Evolutionary conservation across 2,797 vertebrate species (phyloP).

Genomic region (Octomys mimax): DNA sequence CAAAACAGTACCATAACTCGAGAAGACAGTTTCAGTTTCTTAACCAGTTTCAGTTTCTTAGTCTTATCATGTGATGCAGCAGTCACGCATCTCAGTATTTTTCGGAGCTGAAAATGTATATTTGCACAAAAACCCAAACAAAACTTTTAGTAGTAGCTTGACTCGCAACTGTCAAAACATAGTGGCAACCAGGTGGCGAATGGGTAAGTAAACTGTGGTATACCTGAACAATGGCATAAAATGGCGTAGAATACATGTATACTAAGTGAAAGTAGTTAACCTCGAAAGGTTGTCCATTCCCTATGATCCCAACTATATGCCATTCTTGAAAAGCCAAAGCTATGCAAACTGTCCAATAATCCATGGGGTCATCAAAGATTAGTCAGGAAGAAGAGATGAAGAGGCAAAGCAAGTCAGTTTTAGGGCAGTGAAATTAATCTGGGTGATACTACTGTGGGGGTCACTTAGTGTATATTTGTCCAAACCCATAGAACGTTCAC

Average conservation of each 20-base stretch:
- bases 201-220: not conserved
- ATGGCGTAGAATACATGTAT: not conserved
- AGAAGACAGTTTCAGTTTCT: not conserved
- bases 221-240: not conserved
- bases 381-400: not conserved
- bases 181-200: not conserved
- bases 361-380: not conserved
- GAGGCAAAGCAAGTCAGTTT: not conserved
- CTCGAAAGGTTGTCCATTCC: not conserved
- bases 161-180: not conserved
- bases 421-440: not conserved
- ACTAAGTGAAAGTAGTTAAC: not conserved
- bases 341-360: not conserved
- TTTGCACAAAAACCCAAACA: not conserved
- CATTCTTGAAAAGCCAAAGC: conserved; percentile 2
- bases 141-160: not conserved
- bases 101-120: not conserved
- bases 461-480: not conserved
- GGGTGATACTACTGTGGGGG: not conserved
- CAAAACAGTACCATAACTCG: not conserved
- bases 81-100: not conserved
- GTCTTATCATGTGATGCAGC: not conserved
- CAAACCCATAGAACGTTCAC: not conserved
- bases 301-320: not conserved
- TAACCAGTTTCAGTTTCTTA: not conserved